Evolutionary conservation across 1,140 invertebrate species (phyloP), one percentile per base, ranked within the genome.

Genomic region (Akabosia matsudoensis): DNA sequence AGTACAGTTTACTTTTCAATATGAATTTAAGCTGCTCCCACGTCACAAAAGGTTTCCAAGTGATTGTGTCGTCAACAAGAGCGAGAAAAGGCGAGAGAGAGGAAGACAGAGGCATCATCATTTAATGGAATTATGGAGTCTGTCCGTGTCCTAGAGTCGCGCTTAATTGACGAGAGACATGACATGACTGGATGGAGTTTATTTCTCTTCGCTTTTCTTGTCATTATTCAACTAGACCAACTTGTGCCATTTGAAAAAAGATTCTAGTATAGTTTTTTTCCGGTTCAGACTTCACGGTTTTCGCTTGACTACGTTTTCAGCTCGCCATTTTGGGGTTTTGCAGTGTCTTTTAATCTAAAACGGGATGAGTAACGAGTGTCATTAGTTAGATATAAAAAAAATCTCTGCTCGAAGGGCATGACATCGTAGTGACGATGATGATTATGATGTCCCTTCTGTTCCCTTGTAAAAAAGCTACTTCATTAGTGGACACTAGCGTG

Each of bases 101-200:
- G 24, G 22, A 24, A 22, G 10, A 56, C n/a, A n/a, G n/a, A n/a
- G n/a, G 54, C 61, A 28, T 30, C 61, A 67, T 67, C 28, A 67
- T 67, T 67, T 67, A 67, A 67, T 67, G 61, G 61, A 67, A 67
- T 67, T 67, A 67, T 61, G 30, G 24, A 67, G 61, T 31, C 22
- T 7, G 61, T 67, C 24, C 28, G 26, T 61, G 14, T 61, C 24
- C 54, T 61, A 22, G 54, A 67, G 28, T 67, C 3, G 28, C 61
- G 16, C 54, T 61, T 61, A 61, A 61, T 61, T 61, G 54, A 61
- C 54, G 54, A 61, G 54, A 24, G n/a, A 61, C 54, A 61, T 61
- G 54, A 22, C 54, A 61, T 7, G 7, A 3, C 7, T 61, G 54
- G 7, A 61, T 45, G 7, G 37, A 45, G 22, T 56, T 56, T 22